These are phyloP conservation scores for Cebidichthys violaceus DNA, from an alignment of 2,113 vertebrate species.

Conservation along the genomic window DNA sequence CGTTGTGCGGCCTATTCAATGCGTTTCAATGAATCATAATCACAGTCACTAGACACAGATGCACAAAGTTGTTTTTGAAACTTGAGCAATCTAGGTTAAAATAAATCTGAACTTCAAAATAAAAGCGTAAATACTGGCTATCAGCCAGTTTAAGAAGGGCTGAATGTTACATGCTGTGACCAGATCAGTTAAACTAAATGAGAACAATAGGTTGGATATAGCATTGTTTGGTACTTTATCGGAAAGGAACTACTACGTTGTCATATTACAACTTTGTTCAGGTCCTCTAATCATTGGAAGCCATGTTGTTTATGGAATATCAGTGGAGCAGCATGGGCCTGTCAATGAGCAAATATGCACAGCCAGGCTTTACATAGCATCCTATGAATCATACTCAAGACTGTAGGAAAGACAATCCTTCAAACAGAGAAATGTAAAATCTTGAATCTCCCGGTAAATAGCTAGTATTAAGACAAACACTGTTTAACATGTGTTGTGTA, in stretches of 20 bases:
- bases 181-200: neutral
- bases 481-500: conserved; percentile 68
- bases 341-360: neutral
- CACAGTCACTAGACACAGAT: neutral
- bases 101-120: neutral
- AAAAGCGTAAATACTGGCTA: neutral
- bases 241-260: neutral
- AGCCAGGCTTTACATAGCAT: neutral
- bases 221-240: neutral
- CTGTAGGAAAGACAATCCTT: neutral
- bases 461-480: neutral
- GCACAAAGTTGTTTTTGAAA: neutral
- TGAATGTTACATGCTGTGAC: neutral
- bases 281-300: neutral
- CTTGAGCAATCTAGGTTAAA: neutral
- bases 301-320: neutral
- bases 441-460: neutral
- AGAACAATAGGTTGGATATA: neutral
- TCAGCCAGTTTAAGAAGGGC: neutral
- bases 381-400: neutral
- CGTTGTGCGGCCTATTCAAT: neutral
- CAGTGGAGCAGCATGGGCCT: neutral
- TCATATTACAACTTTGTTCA: neutral
- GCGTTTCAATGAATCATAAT: neutral
- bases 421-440: neutral